A percentile compares a stretch with the other conserved stretches of the same genome.
Evolutionary conservation across 2,888 invertebrate genomes (phyloP).

Genomic region (Lochmaea crataegi): DNA sequence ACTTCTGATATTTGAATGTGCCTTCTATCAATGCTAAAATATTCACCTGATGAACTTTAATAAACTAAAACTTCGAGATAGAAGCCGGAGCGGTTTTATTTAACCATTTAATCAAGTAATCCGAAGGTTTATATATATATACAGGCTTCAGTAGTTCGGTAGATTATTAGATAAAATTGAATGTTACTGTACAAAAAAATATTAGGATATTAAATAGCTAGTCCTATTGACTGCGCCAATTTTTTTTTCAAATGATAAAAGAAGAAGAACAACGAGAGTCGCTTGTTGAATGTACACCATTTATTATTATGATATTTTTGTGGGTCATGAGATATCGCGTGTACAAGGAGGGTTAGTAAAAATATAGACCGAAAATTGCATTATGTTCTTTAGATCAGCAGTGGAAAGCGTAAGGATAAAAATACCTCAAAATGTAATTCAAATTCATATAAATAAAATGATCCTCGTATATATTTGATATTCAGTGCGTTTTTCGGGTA

Average conservation of each 20-base stretch:
- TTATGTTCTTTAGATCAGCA: not conserved
- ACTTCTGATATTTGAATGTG: conserved; percentile 27
- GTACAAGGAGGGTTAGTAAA: conserved; percentile 9
- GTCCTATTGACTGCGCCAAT: not conserved
- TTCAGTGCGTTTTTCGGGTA: not conserved
- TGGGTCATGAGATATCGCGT: conserved; percentile 48
- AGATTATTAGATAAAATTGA: not conserved
- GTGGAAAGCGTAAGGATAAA: too few species aligned
- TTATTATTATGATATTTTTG: conserved; percentile 31
- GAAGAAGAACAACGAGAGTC: not conserved
- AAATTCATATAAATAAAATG: not conserved
- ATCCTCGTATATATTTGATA: not conserved
- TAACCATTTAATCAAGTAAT: conserved; percentile 24
- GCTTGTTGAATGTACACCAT: conserved; percentile 28
- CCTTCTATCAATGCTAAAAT: conserved; percentile 36
- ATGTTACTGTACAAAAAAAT: too few species aligned
- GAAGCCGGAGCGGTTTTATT: conserved; percentile 16
- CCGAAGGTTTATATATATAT: not conserved
- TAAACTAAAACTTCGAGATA: conserved; percentile 19
- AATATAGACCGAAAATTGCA: too few species aligned
- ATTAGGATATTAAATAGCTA: not conserved
- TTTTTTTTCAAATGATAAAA: not conserved
- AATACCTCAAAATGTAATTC: not conserved
- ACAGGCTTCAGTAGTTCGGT: not conserved
- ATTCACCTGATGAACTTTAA: conserved; percentile 31